phyloP scores from a whole-genome alignment of 2,888 invertebrate genomes.

The Philaethria dido region DNA sequence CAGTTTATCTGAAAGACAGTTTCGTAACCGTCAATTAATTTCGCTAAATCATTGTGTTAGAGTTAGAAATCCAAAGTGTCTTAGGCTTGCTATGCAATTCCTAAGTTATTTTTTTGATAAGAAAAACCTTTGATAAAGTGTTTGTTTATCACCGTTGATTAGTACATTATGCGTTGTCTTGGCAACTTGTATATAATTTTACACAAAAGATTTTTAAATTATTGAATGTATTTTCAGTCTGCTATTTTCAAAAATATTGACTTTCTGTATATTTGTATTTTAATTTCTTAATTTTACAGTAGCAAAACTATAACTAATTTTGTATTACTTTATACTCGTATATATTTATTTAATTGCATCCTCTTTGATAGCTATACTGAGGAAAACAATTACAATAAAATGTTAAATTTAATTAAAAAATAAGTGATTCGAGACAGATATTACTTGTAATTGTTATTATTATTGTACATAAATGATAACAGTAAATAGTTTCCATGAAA shows the following conservation, averaged over 20 bases:
- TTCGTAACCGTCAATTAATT: too few species aligned
- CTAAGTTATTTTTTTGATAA: neutral
- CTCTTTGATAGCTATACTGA: neutral
- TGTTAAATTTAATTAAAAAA: slow-evolving; percentile 8
- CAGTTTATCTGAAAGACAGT: too few species aligned
- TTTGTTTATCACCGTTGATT: neutral
- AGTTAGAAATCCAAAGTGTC: too few species aligned
- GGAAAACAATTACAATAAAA: slow-evolving; percentile 6
- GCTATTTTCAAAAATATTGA: too few species aligned
- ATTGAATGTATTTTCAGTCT: too few species aligned
- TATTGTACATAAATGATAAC: neutral
- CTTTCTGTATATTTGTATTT: too few species aligned
- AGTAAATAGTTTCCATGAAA: slow-evolving; percentile 6
- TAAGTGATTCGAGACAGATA: slow-evolving; percentile 14
- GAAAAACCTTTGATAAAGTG: neutral
- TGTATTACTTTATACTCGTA: neutral
- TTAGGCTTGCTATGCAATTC: too few species aligned
- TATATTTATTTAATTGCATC: slow-evolving; percentile 13
- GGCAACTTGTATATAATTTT: too few species aligned
- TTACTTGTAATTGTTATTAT: slow-evolving; percentile 9
- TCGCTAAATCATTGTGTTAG: too few species aligned
- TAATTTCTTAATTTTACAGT: too few species aligned
- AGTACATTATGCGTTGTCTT: too few species aligned
- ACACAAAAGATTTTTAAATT: too few species aligned
- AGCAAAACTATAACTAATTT: neutral